Conservation (phyloP, 2,797 vertebrate species). For the Phoeniculus purpureus region DNA sequence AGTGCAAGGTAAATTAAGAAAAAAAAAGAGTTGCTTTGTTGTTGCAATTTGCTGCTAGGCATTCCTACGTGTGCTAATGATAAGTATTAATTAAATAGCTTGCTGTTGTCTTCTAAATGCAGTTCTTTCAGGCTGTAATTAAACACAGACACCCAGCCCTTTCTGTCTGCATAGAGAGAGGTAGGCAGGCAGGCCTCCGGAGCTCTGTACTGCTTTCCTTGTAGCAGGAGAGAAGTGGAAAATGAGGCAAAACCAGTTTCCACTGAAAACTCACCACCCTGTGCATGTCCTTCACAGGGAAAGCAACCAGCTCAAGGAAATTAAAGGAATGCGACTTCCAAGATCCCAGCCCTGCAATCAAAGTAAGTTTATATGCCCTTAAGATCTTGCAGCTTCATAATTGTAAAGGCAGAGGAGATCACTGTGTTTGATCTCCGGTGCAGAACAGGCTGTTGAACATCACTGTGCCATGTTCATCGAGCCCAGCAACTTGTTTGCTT, state of each 20-base stretch:
- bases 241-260: conserved; percentile 71
- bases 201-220: conserved; percentile 44
- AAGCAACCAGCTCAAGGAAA: conserved; percentile 39
- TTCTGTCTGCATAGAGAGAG: conserved; percentile 66
- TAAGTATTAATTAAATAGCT: conserved; percentile 76
- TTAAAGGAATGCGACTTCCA: conserved; percentile 51
- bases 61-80: conserved; percentile 73
- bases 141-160: conserved; percentile 73
- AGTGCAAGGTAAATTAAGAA: not conserved
- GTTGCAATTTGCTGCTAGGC: conserved; percentile 72
- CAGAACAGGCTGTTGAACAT: not conserved
- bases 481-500: not conserved
- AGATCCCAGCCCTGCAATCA: conserved; percentile 51
- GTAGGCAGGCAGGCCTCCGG: conserved; percentile 43
- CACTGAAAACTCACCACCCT: conserved; percentile 31
- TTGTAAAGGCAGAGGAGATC: conserved; percentile 40
- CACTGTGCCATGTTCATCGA: not conserved
- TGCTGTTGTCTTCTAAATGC: conserved; percentile 74
- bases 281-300: conserved; percentile 6
- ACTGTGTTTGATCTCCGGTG: not conserved
- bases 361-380: conserved; percentile 41
- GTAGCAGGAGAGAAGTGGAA: conserved; percentile 59
- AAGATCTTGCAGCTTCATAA: conserved; percentile 48
- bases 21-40: conserved; percentile 64
- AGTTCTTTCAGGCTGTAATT: conserved; percentile 75